Evolutionary conservation across 2,888 invertebrate species (phyloP), one percentile per base, ranked within the genome.

Genomic region (Pterostichus madidus): DNA sequence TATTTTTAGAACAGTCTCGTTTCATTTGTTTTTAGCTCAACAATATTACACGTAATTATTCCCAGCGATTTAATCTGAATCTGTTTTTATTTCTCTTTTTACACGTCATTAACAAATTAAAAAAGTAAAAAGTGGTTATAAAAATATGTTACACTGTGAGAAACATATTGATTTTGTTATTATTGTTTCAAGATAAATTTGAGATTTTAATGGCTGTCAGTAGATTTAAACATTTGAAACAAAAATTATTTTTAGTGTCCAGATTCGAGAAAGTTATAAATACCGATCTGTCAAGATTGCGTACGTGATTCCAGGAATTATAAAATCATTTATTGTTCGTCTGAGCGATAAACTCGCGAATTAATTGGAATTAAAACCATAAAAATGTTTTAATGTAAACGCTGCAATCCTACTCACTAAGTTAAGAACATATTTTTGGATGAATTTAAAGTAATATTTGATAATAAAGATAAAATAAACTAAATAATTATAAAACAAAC

Each of bases 241-340:
- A 64, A 64, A 59, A 64, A 8, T 64, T 64, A 64, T 64, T 64
- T 64, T 64, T 64, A 64, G 64, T 64, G 32, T 64, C 6, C 0
- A 59, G 59, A 49, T 49, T 49, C 49, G n/a, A 59, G 31, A 59
- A 59, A 5, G 64, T 64, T 64, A 64, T 64, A 64, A 64, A 64
- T 64, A 64, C 64, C 64, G 64, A 35, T 64, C 64, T 64, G 31
- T 64, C 59, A 59, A 32, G 64, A 64, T 35, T 64, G 64, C 64
- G 31, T 32, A 64, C 56, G 11, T 31, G 5, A 64, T 64, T 64
- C 64, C 64, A 64, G 64, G 64, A 64, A 64, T 64, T 64, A 35
- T 64, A 64, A 64, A 64, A 64, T 64, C 64, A 64, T 64, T 64
- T 64, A 64, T 64, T 64, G 64, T 64, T 64, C 15, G 24, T 10